Base-by-base conservation (phyloP, 2,888 invertebrate species). In the Heteromyza rotundicornis region DNA sequence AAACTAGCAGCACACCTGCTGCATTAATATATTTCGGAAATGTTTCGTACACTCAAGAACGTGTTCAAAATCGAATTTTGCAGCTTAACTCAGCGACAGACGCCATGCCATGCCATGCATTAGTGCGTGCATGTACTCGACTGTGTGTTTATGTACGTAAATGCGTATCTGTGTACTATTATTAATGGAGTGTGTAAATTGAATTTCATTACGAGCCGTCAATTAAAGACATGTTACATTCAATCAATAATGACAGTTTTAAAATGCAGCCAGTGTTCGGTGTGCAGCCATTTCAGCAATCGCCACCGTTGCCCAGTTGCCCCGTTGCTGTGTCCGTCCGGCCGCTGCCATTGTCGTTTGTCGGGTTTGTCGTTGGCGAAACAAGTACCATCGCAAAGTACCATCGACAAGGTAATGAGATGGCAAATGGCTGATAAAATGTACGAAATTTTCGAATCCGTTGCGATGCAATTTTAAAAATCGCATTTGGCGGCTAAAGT, bases 171-270 rank as follows among this genome's bases (percentile, higher is more conserved):
- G 23, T 22, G 27, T 19, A 23, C 19, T 75, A 75, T 73, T 74
- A 70, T 74, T 70, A 75, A 75, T 67, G 70, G 63, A 68, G 67
- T 65, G 69, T 70, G 72, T 77, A 75, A 79, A 79, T 79, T 79
- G 76, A 79, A 78, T 79, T 79, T 75, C 72, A 77, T 76, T 78
- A 75, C 77, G 75, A 67, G 77, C 69, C 73, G 73, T 80, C 79
- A 79, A 77, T 79, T 79, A 80, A 80, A 76, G 68, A 67, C 77
- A 76, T 78, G 79, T 79, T 79, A 73, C 75, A 73, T 75, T 77
- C 77, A 77, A 80, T 80, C 76, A 77, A 68, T 72, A 75, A 66
- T 76, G 76, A 76, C 76, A 68, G 69, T 73, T 71, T 74, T 71
- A 68, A 74, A 73, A 72, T 71, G 71, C 68, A 72, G 63, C 64